phyloP scores from a whole-genome alignment of 1,140 invertebrate genomes.

The Batillaria attramentaria region DNA sequence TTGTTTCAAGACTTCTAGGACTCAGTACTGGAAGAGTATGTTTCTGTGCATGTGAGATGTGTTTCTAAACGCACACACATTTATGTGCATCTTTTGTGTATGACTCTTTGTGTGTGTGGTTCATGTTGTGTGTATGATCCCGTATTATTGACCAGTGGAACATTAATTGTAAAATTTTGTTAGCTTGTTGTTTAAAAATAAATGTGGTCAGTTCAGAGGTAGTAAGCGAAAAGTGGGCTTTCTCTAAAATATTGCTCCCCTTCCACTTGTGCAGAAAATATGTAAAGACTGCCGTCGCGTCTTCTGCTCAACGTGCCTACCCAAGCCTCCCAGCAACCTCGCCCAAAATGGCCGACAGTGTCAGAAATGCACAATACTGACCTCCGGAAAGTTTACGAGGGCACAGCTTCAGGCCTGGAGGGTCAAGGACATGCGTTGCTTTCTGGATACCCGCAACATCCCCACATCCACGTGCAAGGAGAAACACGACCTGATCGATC shows the following conservation, averaged over 20 bases:
- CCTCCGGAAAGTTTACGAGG: conserved; percentile 60
- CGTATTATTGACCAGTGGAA: not conserved
- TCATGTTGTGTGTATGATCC: not conserved
- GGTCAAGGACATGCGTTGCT: conserved; percentile 66
- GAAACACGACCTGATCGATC: conserved; percentile 69
- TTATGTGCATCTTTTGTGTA: too few relatives aligned
- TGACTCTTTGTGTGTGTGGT: not conserved
- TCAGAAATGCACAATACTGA: conserved; percentile 61
- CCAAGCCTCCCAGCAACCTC: conserved; percentile 35
- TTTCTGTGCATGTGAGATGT: too few relatives aligned
- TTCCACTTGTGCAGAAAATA: conserved; percentile 54
- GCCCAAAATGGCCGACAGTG: conserved; percentile 53
- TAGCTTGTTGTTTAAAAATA: not conserved
- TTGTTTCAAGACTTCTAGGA: too few relatives aligned
- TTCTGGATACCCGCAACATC: conserved; percentile 63
- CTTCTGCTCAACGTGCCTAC: conserved; percentile 64
- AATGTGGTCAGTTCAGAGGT: not conserved
- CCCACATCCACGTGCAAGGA: conserved; percentile 64
- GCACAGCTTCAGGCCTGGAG: conserved; percentile 64
- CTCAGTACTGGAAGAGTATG: too few relatives aligned
- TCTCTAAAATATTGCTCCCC: not conserved
- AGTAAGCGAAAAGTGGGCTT: not conserved
- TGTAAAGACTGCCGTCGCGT: conserved; percentile 63
- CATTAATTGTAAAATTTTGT: not conserved
- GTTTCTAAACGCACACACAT: too few relatives aligned